Evolutionary conservation across 2,888 invertebrate genomes (phyloP).

Genomic region (Aelia acuminata): DNA sequence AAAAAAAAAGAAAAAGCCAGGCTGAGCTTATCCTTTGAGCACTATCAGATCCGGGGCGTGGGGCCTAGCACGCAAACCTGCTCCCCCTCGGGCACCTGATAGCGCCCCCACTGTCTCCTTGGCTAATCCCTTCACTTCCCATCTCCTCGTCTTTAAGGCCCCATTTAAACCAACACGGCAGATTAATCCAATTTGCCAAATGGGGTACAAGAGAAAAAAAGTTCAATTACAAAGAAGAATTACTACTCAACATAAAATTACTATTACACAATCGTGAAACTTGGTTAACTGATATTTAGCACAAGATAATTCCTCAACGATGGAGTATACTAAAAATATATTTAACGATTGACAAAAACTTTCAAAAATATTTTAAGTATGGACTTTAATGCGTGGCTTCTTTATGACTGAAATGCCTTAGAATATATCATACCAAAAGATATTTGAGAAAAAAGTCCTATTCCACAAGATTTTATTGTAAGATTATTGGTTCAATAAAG

Average conservation of each 20-base stretch:
- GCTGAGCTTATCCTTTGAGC: conserved; percentile 6
- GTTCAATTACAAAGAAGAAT: not conserved
- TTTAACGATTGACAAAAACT: too few relatives aligned
- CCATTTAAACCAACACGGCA: not conserved
- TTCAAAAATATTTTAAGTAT: too few relatives aligned
- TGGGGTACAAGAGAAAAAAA: not conserved
- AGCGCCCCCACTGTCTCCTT: not conserved
- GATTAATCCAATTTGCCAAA: conserved; percentile 37
- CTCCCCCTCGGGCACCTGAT: not conserved
- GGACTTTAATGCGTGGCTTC: too few relatives aligned
- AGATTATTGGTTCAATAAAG: too few relatives aligned
- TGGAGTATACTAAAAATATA: too few relatives aligned
- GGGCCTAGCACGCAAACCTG: not conserved
- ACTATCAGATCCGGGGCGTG: conserved; percentile 1
- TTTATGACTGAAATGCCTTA: too few relatives aligned
- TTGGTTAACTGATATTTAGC: not conserved
- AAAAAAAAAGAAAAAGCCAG: not conserved
- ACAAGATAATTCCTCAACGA: too few relatives aligned
- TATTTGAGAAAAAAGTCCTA: too few relatives aligned
- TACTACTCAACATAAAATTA: not conserved
- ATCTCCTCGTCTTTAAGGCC: conserved; percentile 1
- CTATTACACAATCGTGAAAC: not conserved
- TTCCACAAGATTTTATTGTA: too few relatives aligned
- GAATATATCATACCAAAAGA: too few relatives aligned
- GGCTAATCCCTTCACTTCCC: conserved; percentile 26